Percentiles rank a stretch among this genome's conserved stretches.
phyloP scores from a whole-genome alignment of 2,888 invertebrate genomes.

The Papilio protenor region DNA sequence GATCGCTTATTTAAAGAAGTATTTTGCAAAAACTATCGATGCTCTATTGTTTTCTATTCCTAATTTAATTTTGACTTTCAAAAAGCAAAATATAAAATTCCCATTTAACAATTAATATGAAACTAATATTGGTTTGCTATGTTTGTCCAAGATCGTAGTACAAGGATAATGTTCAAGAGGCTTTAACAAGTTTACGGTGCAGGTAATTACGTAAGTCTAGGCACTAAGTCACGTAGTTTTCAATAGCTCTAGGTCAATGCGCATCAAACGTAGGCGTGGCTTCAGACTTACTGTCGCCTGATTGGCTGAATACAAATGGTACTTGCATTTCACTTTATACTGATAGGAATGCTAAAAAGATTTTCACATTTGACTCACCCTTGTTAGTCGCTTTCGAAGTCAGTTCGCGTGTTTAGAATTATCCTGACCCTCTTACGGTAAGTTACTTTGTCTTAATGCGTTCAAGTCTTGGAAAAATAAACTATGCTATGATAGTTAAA shows the following conservation, averaged over 20 bases:
- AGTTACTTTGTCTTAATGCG: constrained; percentile 8
- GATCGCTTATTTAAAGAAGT: no score
- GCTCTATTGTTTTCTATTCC: neutral
- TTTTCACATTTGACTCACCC: constrained; percentile 52
- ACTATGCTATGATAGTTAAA: neutral
- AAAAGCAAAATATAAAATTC: neutral
- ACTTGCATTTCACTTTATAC: constrained; percentile 76
- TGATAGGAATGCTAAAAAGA: constrained; percentile 67
- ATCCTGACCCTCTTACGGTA: constrained; percentile 22
- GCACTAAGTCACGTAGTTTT: constrained; percentile 43
- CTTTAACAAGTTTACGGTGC: constrained; percentile 30
- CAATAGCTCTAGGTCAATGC: constrained; percentile 51
- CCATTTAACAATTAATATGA: neutral
- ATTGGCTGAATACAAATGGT: constrained; percentile 71
- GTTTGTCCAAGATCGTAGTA: neutral
- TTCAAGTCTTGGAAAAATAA: constrained; percentile 6
- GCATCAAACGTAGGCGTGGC: constrained; percentile 70
- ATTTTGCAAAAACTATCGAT: no score
- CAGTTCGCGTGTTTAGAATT: constrained; percentile 35
- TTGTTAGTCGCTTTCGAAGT: constrained; percentile 30
- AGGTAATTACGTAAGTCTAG: constrained; percentile 52
- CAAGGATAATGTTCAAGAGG: constrained; percentile 35
- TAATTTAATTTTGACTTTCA: neutral
- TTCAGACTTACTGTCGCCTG: constrained; percentile 60
- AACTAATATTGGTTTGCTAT: constrained; percentile 3